Conservation (phyloP, 2,888 invertebrate species). For the Megaustenia siamemsis region DNA sequence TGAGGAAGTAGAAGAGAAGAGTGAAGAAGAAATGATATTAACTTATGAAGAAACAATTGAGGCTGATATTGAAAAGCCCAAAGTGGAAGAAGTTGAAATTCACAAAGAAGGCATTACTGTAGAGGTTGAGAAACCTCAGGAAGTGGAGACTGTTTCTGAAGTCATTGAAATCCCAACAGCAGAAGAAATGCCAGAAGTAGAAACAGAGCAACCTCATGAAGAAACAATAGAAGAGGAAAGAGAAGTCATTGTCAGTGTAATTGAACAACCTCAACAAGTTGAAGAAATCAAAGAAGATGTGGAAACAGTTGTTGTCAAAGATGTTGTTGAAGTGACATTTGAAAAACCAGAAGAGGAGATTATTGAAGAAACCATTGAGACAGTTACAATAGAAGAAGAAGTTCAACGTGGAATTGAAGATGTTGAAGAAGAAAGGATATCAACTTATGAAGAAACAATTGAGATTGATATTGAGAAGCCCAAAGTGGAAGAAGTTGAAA, state of each 20-base stretch:
- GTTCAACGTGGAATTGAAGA: conserved; percentile 52
- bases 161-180: conserved; percentile 70
- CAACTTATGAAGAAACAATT: conserved; percentile 73
- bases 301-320: conserved; percentile 59
- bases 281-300: conserved; percentile 77
- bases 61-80: conserved; percentile 57
- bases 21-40: neutral
- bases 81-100: conserved; percentile 53
- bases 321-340: conserved; percentile 61
- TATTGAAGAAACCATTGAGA: conserved; percentile 43
- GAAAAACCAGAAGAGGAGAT: conserved; percentile 30
- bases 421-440: conserved; percentile 55
- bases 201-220: conserved; percentile 63
- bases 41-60: conserved; percentile 34
- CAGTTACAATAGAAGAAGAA: no score
- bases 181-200: conserved; percentile 74
- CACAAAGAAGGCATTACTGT: conserved; percentile 55
- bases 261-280: conserved; percentile 38
- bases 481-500: conserved; percentile 80
- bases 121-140: conserved; percentile 75
- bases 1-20: conserved; percentile 54
- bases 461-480: no score
- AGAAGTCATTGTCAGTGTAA: conserved; percentile 29
- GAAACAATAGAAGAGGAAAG: conserved; percentile 61
- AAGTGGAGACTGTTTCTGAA: conserved; percentile 81